Base-by-base conservation (phyloP, 1,140 invertebrate species). In the Drosophila ironensis region DNA sequence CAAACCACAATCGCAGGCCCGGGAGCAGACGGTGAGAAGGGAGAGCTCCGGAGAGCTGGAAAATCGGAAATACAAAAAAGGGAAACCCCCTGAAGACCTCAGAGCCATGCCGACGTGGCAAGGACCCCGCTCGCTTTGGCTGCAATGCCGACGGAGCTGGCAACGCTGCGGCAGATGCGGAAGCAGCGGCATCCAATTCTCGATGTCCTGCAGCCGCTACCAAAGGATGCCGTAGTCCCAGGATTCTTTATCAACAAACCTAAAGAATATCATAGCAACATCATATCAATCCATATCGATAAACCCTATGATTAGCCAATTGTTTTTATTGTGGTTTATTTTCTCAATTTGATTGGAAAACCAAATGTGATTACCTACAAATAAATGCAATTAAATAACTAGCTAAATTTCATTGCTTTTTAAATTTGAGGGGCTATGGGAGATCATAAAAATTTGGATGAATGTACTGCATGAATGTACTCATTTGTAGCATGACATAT, bases 181-280 rank as follows among this genome's bases (percentile, higher is more conserved):
- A 3, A 46, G 11, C 17, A 11, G 24, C 0, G 19, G 40, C 50
- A n/a, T 9, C 14, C 70, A 75, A 47, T 20, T 87, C 12, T 60
- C 74, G 11, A 48, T 33, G 9, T 70, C 75, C 46, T 80, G 81
- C 75, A 86, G 70, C 3, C 48, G 59, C 14, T 82, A 82, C 54
- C 69, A 67, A 16, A 48, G 78, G 37, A 84, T 84, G 22, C 51
- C 54, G 5, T 84, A 74, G 42, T 19, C 22, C n/a, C 24, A 24
- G 22, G 25, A 44, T 17, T 63, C 61, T 63, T 22, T 63, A 41
- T 47, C n/a, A 69, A 74, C 86, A 57, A 86, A 86, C 80, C 80
- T 75, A 80, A 87, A 75, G 81, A 86, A 86, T 86, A 86, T 86
- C 80, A 86, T 86, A 80, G 80, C 81, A 86, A 86, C 81, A 87